Evolutionary conservation across 2,888 invertebrate genomes (phyloP).

Genomic region (Scaptomyza polygonia): DNA sequence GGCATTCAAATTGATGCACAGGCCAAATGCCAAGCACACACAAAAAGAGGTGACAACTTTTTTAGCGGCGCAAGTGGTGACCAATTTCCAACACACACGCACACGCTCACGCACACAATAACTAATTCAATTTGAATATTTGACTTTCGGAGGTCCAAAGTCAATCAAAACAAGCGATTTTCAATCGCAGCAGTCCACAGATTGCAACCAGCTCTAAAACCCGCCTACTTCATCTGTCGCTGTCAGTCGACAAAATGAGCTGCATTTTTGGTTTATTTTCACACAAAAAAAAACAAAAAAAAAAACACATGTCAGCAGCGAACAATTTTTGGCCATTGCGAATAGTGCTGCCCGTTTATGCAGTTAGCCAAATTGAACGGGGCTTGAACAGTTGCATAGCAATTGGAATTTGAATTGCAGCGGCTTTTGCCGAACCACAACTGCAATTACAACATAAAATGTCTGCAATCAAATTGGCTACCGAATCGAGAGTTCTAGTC

Average conservation of each 20-base stretch:
- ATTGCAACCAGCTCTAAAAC: background rate
- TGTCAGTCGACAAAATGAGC: background rate
- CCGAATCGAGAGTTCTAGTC: background rate
- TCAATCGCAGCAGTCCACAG: conserved; percentile 36
- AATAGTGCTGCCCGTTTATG: background rate
- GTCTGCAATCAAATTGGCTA: background rate
- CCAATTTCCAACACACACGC: conserved; percentile 25
- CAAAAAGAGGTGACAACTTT: conserved; percentile 56
- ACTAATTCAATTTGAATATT: conserved; percentile 56
- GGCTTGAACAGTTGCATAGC: background rate
- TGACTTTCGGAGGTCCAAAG: conserved; percentile 39
- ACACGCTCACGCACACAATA: conserved; percentile 10
- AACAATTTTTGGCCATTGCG: background rate
- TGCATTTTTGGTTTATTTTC: conserved; percentile 11
- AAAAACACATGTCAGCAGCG: background rate
- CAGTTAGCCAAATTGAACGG: conserved; percentile 2
- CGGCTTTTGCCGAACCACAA: background rate
- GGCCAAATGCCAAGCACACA: conserved; percentile 40
- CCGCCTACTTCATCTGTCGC: background rate
- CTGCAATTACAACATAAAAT: too few relatives aligned
- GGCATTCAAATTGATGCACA: conserved; percentile 61
- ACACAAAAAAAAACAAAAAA: too few relatives aligned
- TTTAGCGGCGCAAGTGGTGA: conserved; percentile 41
- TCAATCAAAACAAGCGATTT: conserved; percentile 52
- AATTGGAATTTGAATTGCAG: background rate